These are phyloP conservation scores for Poeciliopsis turrubarensis DNA, from an alignment of 2,113 vertebrate species.

Conservation along the genomic window DNA sequence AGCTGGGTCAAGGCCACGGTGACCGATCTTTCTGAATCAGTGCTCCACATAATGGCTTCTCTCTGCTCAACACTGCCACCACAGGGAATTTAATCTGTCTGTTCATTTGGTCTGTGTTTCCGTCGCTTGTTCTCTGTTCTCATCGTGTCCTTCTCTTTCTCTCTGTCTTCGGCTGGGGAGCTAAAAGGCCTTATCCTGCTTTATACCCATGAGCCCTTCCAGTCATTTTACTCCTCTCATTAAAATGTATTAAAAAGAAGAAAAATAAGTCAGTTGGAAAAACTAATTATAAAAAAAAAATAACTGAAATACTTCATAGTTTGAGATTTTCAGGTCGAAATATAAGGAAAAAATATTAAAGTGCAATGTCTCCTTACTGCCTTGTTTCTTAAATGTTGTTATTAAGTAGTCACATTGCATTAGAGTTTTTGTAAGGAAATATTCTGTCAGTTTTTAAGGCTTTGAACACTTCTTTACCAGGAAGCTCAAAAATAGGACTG, in stretches of 20 bases:
- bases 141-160: neutral
- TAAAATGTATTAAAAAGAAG: neutral
- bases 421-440: no score
- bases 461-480: no score
- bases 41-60: constrained; percentile 68
- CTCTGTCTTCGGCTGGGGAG: constrained; percentile 13
- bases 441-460: no score
- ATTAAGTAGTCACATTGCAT: no score
- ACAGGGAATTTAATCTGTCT: constrained; percentile 50
- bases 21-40: constrained; percentile 70
- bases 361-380: no score
- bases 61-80: constrained; percentile 42
- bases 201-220: neutral
- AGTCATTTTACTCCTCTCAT: constrained; percentile 7
- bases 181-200: neutral
- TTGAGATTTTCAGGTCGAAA: no score
- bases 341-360: no score
- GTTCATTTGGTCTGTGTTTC: constrained; percentile 32
- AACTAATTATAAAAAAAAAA: no score
- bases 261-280: no score
- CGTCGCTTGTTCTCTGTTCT: constrained; percentile 27
- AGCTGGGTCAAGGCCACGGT: constrained; percentile 38
- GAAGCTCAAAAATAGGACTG: neutral
- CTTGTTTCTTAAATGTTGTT: no score
- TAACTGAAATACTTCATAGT: no score